Evolutionary conservation across 2,113 vertebrate genomes (phyloP).

Genomic region (Rhizomys pruinosus): DNA sequence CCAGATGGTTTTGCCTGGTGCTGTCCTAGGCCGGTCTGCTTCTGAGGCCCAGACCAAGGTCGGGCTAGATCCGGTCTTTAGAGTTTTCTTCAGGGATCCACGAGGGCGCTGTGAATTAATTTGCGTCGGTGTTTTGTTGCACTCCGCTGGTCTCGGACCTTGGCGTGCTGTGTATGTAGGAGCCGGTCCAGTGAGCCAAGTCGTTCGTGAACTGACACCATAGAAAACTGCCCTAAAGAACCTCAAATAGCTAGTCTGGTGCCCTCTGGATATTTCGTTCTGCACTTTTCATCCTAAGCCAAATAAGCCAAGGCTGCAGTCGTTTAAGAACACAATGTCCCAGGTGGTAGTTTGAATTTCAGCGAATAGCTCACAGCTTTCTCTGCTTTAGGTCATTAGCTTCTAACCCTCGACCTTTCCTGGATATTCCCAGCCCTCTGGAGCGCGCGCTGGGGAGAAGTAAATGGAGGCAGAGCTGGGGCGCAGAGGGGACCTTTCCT

Average conservation of each 20-base stretch:
- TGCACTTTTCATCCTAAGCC: not conserved
- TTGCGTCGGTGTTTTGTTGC: not conserved
- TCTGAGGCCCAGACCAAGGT: not conserved
- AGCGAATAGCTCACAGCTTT: not conserved
- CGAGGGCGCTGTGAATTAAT: not conserved
- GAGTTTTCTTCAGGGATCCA: not conserved
- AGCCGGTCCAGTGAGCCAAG: not conserved
- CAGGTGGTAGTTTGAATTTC: not conserved
- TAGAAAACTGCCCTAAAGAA: not conserved
- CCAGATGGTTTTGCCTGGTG: not conserved
- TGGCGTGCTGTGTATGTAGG: not conserved
- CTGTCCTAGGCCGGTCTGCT: not conserved
- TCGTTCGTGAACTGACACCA: not conserved
- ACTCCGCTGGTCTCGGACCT: not conserved
- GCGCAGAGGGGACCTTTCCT: not conserved
- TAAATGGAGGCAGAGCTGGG: too few species aligned
- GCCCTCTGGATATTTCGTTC: not conserved
- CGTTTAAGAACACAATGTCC: not conserved
- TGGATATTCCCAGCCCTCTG: not conserved
- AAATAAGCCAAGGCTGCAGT: not conserved
- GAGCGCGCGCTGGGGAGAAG: not conserved
- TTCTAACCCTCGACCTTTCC: not conserved
- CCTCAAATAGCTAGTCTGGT: not conserved
- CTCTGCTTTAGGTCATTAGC: constrained; percentile 47
- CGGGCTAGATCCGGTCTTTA: not conserved